phyloP scores from a whole-genome alignment of 2,797 vertebrate genomes.

The Enoplosus armatus region DNA sequence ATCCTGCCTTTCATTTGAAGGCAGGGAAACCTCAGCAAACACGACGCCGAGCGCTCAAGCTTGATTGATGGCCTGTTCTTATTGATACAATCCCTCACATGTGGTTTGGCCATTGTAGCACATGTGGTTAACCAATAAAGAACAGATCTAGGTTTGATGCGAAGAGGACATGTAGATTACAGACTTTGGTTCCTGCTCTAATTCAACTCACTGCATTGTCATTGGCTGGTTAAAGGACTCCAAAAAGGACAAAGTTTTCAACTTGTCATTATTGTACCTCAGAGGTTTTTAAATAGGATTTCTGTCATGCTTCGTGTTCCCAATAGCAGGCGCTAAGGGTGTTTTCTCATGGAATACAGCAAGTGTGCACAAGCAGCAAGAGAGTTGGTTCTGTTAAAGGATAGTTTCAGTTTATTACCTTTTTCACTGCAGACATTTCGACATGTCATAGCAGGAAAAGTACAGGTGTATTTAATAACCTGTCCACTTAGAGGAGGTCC shows the following conservation, averaged over 20 bases:
- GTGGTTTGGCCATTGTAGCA: constrained; percentile 83
- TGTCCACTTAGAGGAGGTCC: not conserved
- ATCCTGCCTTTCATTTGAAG: constrained; percentile 69
- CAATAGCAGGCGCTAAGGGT: not conserved
- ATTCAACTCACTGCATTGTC: constrained; percentile 77
- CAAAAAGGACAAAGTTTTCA: constrained; percentile 60
- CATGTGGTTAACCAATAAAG: constrained; percentile 83
- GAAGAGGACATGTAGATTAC: constrained; percentile 67
- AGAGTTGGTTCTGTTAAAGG: not conserved
- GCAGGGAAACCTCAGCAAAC: constrained; percentile 80
- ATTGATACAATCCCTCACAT: constrained; percentile 81
- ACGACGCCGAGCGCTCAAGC: constrained; percentile 60
- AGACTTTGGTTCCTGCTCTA: constrained; percentile 70
- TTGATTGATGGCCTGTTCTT: constrained; percentile 80
- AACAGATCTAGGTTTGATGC: constrained; percentile 69
- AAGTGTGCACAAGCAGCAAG: not conserved
- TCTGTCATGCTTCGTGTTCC: constrained; percentile 50
- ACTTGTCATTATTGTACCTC: constrained; percentile 77
- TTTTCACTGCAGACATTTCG: not conserved
- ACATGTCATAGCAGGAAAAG: constrained; percentile 4
- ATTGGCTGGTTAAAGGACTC: constrained; percentile 66
- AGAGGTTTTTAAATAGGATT: constrained; percentile 62
- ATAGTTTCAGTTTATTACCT: not conserved
- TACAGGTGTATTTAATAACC: constrained; percentile 2
- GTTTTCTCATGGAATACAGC: constrained; percentile 31